Evolutionary conservation across 30 jellyfish, hydroid and myxozoan genomes (phyloP), one percentile per base, ranked within the genome.

Genomic region (Aurelia aurita complex sp. Pacific): DNA sequence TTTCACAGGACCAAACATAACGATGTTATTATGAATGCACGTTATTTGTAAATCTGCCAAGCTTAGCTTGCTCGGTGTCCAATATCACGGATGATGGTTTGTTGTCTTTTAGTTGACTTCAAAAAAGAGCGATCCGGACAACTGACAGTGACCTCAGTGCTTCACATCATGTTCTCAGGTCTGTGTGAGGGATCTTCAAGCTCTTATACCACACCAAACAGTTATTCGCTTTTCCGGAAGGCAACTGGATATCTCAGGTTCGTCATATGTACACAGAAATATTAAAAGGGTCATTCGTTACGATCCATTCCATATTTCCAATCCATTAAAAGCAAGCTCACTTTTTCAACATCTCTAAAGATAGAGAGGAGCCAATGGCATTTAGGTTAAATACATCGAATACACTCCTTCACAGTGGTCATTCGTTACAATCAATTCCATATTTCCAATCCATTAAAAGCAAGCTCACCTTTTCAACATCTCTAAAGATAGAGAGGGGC

Each of bases 231-330:
- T 74, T 77, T 73, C 93, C 93, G 93, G 93, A 73, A 84, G 64
- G 93, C 93, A 74, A 84, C 82, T 84, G 93, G 93, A 84, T 84
- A 84, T 71, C 87, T 61, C 52, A 23, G 53, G 42, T 82, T 57
- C 93, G 93, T 84, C 93, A 74, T 84, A 81, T 60, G 93, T 74
- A 84, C 87, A 84, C 93, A 84, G 66, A 73, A 23, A 42, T 40
- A 83, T 82, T 17, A 17, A n/a, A 34, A 82, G 92, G 92, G 92
- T 82, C 92, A 82, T 17, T 35, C 77, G 77, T 63, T 59, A 53
- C 61, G 68, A 34, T 10, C 53, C 18, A 17, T 61, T 61, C 36
- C 36, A 61, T 61, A 46, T 46, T 46, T 46, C 8, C 57, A 46
- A 46, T 46, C 57, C 57, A 46, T 46, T 46, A 46, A 70, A 74